Conservation (phyloP, 2,888 invertebrate species). For the Archaeoteleia sp. region DNA sequence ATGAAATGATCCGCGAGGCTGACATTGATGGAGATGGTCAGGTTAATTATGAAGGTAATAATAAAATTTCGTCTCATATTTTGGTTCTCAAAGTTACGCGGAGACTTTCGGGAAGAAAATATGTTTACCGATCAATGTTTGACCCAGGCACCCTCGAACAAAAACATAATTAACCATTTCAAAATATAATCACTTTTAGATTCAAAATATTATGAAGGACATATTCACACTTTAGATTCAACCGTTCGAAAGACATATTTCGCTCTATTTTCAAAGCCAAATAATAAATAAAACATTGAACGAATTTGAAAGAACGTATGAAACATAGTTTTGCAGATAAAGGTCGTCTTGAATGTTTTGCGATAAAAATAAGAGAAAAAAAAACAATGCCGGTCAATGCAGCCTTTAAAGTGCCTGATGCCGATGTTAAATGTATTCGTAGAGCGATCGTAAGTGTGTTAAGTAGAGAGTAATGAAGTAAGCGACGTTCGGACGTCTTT, state of each 20-base stretch:
- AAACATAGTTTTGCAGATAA: slow-evolving; percentile 5
- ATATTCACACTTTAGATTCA: too few relatives aligned
- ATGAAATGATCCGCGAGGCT: slow-evolving; percentile 99
- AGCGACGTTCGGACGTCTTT: slow-evolving; percentile 52
- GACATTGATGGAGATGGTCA: slow-evolving; percentile 99
- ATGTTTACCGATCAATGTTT: neutral
- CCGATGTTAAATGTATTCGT: slow-evolving; percentile 19
- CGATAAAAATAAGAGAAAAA: slow-evolving; percentile 11
- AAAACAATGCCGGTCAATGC: slow-evolving; percentile 21
- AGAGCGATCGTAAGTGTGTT: slow-evolving; percentile 25
- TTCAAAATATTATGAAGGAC: too few relatives aligned
- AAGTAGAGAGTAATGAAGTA: slow-evolving; percentile 44
- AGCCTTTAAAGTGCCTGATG: slow-evolving; percentile 46
- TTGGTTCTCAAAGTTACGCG: slow-evolving; percentile 1
- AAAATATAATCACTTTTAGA: too few relatives aligned
- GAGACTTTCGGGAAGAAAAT: slow-evolving; percentile 28
- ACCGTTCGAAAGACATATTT: too few relatives aligned
- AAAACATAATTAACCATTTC: too few relatives aligned
- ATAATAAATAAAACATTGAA: too few relatives aligned
- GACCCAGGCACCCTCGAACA: too few relatives aligned
- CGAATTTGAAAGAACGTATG: too few relatives aligned
- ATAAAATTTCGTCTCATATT: neutral
- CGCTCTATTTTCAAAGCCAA: neutral
- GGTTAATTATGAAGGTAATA: slow-evolving; percentile 95
- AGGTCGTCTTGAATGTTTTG: slow-evolving; percentile 32